A percentile compares a stretch with the other conserved stretches of the same genome.
Conservation (phyloP, 2,888 invertebrate species). For the Coleophora flavipennella region DNA sequence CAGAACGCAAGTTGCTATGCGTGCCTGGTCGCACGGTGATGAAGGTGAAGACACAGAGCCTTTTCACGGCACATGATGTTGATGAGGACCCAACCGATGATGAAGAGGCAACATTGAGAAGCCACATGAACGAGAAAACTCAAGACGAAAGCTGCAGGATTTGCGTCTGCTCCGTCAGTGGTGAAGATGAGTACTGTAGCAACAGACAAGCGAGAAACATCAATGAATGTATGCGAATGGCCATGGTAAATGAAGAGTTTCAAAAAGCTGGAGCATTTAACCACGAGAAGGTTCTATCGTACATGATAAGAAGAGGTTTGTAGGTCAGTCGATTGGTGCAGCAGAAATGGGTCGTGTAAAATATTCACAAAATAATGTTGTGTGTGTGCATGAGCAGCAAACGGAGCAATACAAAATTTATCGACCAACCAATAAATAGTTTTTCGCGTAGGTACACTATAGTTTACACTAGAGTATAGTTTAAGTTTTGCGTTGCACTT, state of each 20-base stretch:
- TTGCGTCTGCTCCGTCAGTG: constrained; percentile 48
- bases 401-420: no score
- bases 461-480: no score
- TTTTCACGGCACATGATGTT: background rate
- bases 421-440: no score
- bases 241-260: constrained; percentile 20
- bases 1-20: constrained; percentile 35
- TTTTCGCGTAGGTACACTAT: no score
- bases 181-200: constrained; percentile 42
- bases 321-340: constrained; percentile 18
- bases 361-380: background rate
- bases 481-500: no score
- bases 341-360: constrained; percentile 14
- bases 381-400: no score
- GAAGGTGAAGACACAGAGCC: constrained; percentile 19
- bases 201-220: constrained; percentile 43
- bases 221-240: constrained; percentile 48
- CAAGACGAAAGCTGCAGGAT: constrained; percentile 37
- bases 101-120: constrained; percentile 17
- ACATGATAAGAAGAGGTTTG: constrained; percentile 47
- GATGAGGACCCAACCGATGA: background rate
- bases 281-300: constrained; percentile 11
- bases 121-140: constrained; percentile 31
- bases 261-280: constrained; percentile 1
- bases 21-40: constrained; percentile 49